Evolutionary conservation across 2,797 vertebrate species (phyloP).

Genomic region (Miichthys miiuy): DNA sequence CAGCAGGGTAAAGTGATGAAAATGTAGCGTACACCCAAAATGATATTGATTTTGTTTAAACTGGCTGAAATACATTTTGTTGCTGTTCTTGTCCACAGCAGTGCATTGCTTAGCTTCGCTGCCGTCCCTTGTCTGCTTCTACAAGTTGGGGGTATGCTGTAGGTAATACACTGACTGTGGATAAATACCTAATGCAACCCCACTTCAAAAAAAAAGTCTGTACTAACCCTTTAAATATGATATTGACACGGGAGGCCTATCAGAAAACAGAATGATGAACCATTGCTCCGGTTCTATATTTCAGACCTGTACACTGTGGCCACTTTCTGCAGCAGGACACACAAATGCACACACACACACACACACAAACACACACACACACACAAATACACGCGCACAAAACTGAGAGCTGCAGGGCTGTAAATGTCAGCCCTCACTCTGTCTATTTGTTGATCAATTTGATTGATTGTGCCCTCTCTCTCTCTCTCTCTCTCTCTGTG

Average conservation of each 20-base stretch:
- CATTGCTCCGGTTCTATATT: slow-evolving; percentile 8
- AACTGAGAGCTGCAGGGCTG: slow-evolving; percentile 54
- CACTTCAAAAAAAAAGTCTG: no score
- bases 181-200: no score
- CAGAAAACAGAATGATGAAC: background rate
- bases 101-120: no score
- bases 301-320: slow-evolving; percentile 10
- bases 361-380: slow-evolving; percentile 6
- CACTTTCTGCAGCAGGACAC: slow-evolving; percentile 21
- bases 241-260: background rate
- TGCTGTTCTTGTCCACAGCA: no score
- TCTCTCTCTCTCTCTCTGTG: background rate
- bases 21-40: no score
- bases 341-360: slow-evolving; percentile 11
- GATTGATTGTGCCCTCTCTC: slow-evolving; percentile 61
- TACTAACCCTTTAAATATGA: background rate
- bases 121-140: no score
- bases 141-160: no score
- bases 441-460: slow-evolving; percentile 73
- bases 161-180: no score
- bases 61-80: no score
- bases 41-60: no score
- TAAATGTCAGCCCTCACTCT: slow-evolving; percentile 77
- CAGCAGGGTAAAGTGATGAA: no score
- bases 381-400: slow-evolving; percentile 29